Base-by-base conservation (phyloP, 2,888 invertebrate genomes). In the Leptura quadrifasciata region DNA sequence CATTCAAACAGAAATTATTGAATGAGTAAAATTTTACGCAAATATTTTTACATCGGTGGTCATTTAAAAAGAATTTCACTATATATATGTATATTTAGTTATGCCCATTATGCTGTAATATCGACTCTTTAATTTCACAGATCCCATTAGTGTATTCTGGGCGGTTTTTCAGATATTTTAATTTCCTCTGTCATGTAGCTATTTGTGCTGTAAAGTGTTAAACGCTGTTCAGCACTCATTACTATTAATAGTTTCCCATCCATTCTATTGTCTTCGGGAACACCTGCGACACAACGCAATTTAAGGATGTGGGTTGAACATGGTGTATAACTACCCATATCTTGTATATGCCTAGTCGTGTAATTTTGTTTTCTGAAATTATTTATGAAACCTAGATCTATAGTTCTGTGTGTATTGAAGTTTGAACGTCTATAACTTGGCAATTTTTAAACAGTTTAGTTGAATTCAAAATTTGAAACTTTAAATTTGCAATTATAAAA, bases 121-220 rank as follows among this genome's bases (percentile, higher is more conserved):
- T 15, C 39, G 12, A 39, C 12, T 6, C 39, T 39, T 15, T 39
- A 15, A 39, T 6, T 39, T 3, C 39, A 31, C n/a, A n/a, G n/a
- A n/a, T n/a, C n/a, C 27, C 24, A 24, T 35, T 35, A 10, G 5
- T 47, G 15, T 4, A 47, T 15, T 20, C 18, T 55, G 18, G 55
- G 55, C 55, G 55, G 55, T 55, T 18, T 55, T 18, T 55, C 55
- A 20, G 20, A 57, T 57, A 12, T 21, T 57, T 10, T 57, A 57
- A 57, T 57, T 57, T 55, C 57, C n/a, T 74, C 12, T 21, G 21
- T 52, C 65, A 52, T 65, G 65, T 65, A 52, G 21, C 17, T n/a
- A 76, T 78, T 78, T 78, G 76, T 80, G 75, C 74, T 76, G 68
- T 77, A 76, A 79, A 79, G 80, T 79, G 80, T 78, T 78, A 78